Base-by-base conservation (phyloP, 2,888 invertebrate genomes). In the Parthenolecanium corni region DNA sequence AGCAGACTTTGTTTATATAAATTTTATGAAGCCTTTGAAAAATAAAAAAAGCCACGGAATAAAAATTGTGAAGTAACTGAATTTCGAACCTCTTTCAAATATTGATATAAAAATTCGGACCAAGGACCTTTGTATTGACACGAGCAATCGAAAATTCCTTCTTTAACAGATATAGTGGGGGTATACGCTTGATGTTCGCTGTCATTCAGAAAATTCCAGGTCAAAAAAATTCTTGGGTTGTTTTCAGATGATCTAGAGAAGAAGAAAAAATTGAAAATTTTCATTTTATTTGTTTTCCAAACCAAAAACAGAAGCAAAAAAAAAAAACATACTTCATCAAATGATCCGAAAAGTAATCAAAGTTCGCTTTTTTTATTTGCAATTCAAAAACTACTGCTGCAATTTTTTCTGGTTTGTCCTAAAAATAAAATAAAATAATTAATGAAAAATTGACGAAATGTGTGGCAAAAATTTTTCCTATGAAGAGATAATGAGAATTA, bases 181-280 rank as follows among this genome's bases (percentile, higher is more conserved):
- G 62, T 63, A 24, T 63, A 63, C 1, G 62, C 62, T 47, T 52
- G 52, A 53, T 63, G 42, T 25, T 63, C 62, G 36, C 53, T 53
- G 44, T 63, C 52, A 20, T 62, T 42, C 23, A 63, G 25, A 31
- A 63, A 63, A 21, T 42, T 53, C 62, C 62, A 63, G 14, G 62
- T 63, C 14, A 63, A 25, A 53, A 63, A 63, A 24, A 53, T 46
- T 53, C 23, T 52, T 16, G 62, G 62, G 21, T 58, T 58, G 20
- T 58, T 58, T 21, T 49, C 49, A n/a, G 58, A 31, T 1, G 58
- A 58, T 49, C 58, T 58, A 23, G 5, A 47, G 9, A 4, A 31
- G 9, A 31, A 44, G 4, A 44, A 25, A 52, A 51, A 23, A 51
- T 24, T 51, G 3, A n/a, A 47, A 20, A 2, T 47, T 47, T 47